Evolutionary conservation across 2,888 invertebrate species (phyloP), one percentile per base, ranked within the genome.

Genomic region (Parthenolecanium corni): DNA sequence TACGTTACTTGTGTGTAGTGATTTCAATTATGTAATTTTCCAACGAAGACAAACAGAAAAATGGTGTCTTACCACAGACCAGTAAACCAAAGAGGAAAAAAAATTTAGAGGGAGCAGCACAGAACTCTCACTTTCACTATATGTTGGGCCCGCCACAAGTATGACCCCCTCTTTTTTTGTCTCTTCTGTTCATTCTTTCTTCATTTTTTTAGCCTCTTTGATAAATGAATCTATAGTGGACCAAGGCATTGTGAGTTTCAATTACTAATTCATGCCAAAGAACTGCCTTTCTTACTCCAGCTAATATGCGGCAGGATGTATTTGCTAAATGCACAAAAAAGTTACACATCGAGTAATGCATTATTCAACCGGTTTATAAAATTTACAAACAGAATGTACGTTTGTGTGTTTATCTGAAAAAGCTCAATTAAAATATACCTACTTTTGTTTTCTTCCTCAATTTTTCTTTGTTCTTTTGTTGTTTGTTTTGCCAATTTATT

Each of bases 91-190:
- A 31, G 31, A 9, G 31, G 31, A 31, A 31, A 31, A 58, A 49
- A 24, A 58, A 49, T 44, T 57, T 49, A 46, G 49, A 49, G 38
- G 49, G 36, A 58, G 58, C 47, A 58, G 49, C 49, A 49, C 46
- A 57, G 56, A 57, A 58, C 58, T 58, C 58, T 58, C 58, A 58
- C 58, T 58, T 58, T 58, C 58, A 58, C 58, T 38, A 44, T 16
- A 16, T 20, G 11, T 11, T 18, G 12, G 36, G 18, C 47, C 58
- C 38, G 44, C 31, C 47, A 47, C 21, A 21, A 6, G 20, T 42
- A 25, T 44, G 21, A 38, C 47, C 49, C 58, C 58, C 58, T 58
- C 58, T 58, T 58, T 44, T 49, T 58, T 47, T 47, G n/a, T 36
- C 31, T 31, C 31, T 31, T 6, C 31, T 31, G 31, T 31, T 31